Percentiles rank a stretch among this genome's conserved stretches.
Conservation (phyloP, 1,140 invertebrate species). For the Drosophila eugracilis region DNA sequence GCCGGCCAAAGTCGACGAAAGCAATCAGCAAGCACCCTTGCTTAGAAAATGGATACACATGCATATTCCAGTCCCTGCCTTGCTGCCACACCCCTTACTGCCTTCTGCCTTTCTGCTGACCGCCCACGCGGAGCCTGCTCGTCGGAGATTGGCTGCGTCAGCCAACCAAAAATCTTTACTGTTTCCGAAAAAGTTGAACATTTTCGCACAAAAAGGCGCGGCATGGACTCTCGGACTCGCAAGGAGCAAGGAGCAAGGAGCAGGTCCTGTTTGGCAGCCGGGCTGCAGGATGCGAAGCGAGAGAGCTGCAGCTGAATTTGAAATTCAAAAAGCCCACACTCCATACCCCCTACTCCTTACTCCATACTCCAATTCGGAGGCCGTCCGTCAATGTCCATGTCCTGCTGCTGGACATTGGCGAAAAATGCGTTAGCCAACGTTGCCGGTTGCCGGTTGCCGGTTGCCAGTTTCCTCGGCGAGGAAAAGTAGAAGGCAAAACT, state of each 20-base stretch:
- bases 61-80: slow-evolving; percentile 36
- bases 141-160: slow-evolving; percentile 80
- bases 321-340: slow-evolving; percentile 80
- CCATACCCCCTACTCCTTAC: neutral
- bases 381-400: slow-evolving; percentile 70
- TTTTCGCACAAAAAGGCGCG: slow-evolving; percentile 83
- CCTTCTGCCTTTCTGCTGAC: neutral
- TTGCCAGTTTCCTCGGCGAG: slow-evolving; percentile 17
- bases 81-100: slow-evolving; percentile 8
- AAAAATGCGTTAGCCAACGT: slow-evolving; percentile 78
- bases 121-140: slow-evolving; percentile 61
- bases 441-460: slow-evolving; percentile 28
- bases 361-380: slow-evolving; percentile 12
- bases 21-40: slow-evolving; percentile 38
- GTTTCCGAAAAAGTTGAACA: slow-evolving; percentile 82
- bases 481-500: slow-evolving; percentile 77
- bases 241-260: slow-evolving; percentile 20
- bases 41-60: slow-evolving; percentile 49
- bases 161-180: slow-evolving; percentile 84
- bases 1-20: slow-evolving; percentile 23
- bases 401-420: slow-evolving; percentile 76
- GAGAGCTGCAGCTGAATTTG: slow-evolving; percentile 71
- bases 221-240: slow-evolving; percentile 35
- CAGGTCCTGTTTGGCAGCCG: slow-evolving; percentile 10
- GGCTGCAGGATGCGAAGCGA: slow-evolving; percentile 23